Percentiles rank a stretch among this genome's conserved stretches.
phyloP scores from a whole-genome alignment of 1,140 invertebrate species.

The Lepidurus packardi region DNA sequence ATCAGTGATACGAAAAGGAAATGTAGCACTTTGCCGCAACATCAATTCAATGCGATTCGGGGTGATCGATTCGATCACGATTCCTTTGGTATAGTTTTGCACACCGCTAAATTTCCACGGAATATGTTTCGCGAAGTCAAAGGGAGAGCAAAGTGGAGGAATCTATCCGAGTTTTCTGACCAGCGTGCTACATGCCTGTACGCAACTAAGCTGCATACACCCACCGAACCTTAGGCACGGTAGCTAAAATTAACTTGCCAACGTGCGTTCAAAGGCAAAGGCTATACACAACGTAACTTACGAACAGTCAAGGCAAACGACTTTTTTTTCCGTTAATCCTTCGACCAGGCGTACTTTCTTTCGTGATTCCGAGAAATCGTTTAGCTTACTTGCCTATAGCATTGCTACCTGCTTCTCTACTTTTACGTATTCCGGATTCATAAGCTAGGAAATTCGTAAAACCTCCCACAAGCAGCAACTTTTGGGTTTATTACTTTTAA shows the following conservation, averaged over 20 bases:
- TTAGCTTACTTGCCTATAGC: background rate
- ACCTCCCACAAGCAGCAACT: too few species aligned
- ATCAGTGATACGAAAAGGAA: too few species aligned
- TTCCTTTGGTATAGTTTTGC: too few species aligned
- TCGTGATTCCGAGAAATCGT: background rate
- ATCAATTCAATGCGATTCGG: too few species aligned
- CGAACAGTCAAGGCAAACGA: background rate
- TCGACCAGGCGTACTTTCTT: background rate
- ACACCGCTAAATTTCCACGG: background rate
- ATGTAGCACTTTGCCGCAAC: too few species aligned
- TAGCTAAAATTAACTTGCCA: slow-evolving; percentile 7
- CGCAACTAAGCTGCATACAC: background rate
- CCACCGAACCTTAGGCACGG: background rate
- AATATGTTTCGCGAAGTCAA: background rate
- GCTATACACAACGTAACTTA: background rate
- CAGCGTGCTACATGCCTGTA: background rate
- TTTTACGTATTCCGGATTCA: too few species aligned
- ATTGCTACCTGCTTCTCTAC: too few species aligned
- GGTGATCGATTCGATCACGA: too few species aligned
- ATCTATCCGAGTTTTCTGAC: background rate
- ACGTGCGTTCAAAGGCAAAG: background rate
- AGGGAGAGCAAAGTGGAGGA: background rate
- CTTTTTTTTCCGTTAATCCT: background rate
- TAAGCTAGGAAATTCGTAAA: too few species aligned
- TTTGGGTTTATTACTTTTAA: background rate